Evolutionary conservation across 92 coral and sea anemone species (phyloP).

Genomic region (Phymanthus crucifer): DNA sequence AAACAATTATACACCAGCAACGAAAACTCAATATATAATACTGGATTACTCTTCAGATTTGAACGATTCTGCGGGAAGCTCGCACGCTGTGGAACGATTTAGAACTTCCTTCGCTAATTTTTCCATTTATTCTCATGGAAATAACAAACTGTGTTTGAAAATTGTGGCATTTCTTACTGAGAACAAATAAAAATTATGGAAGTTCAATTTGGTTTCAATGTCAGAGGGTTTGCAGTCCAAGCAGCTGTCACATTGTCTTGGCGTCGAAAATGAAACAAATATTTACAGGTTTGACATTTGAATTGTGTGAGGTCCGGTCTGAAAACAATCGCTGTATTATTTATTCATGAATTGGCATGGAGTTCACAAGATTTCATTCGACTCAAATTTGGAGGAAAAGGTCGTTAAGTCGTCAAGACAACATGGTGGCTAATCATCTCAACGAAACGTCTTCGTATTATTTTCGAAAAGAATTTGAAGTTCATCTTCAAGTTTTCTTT

Average conservation of each 20-base stretch:
- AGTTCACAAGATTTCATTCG: neutral
- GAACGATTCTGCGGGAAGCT: no score
- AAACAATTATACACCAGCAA: no score
- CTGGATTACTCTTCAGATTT: no score
- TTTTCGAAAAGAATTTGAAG: constrained; percentile 35
- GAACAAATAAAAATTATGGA: no score
- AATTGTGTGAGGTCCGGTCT: neutral
- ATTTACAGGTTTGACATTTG: neutral
- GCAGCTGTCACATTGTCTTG: neutral
- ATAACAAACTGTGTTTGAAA: no score
- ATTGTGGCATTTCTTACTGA: no score
- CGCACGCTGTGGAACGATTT: no score
- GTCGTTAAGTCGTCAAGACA: neutral
- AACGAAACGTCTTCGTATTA: constrained; percentile 8
- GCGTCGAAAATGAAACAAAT: neutral
- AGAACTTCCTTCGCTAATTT: no score
- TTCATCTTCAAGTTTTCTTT: constrained; percentile 35
- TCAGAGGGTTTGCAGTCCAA: no score
- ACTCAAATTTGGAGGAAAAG: no score
- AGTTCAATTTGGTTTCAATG: neutral
- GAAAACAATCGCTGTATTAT: neutral
- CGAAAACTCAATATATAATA: no score
- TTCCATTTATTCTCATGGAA: no score
- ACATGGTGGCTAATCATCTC: neutral
- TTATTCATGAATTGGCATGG: neutral